Base-by-base conservation (phyloP, 2,113 vertebrate species). In the Neodontobutis hainanensis region DNA sequence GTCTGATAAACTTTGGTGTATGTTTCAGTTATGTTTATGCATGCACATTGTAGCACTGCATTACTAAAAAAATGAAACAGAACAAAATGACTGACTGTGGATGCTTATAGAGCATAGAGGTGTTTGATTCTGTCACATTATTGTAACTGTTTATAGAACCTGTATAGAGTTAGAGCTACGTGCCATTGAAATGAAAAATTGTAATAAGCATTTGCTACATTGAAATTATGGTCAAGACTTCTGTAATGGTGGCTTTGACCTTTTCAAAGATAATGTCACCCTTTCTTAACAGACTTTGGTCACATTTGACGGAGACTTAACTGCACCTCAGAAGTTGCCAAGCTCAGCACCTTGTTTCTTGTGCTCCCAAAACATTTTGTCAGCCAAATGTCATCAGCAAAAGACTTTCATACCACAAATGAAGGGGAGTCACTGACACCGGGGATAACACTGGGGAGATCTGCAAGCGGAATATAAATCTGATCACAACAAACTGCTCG, bases 401-500 rank as follows among this genome's bases (percentile, higher is more conserved):
- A 50, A 50, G 16, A 35, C 11, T 53, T 35, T 34, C 11, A 27
- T 2, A 27, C 19, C 19, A 53, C 50, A 27, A 35, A 53, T 34
- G 10, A 53, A 53, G 11, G 27, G 6, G 14, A 53, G 32, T 32
- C 5, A 53, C 11, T 27, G 48, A 11, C 48, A 27, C 48, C 16
- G 7, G 4, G 16, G 19, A 27, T 35, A 19, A 35, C 32, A 53
- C 12, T 14, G 51, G 32, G 32, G 3, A 35, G 11, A 35, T 35
- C 19, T 40, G 19, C 27, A 16, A 70, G 69, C 4, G 6, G 4
- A 15, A 9, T 43, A 10, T 44, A 66, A 64, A 27, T 70, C 50
- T 44, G 60, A 47, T 45, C 14, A 66, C 35, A 44, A 75, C 68
- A 73, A 67, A 57, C 19, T 50, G 48, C 67, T 61, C 19, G 57